Conservation (phyloP, 2,113 vertebrate species). For the Myotis davidii region DNA sequence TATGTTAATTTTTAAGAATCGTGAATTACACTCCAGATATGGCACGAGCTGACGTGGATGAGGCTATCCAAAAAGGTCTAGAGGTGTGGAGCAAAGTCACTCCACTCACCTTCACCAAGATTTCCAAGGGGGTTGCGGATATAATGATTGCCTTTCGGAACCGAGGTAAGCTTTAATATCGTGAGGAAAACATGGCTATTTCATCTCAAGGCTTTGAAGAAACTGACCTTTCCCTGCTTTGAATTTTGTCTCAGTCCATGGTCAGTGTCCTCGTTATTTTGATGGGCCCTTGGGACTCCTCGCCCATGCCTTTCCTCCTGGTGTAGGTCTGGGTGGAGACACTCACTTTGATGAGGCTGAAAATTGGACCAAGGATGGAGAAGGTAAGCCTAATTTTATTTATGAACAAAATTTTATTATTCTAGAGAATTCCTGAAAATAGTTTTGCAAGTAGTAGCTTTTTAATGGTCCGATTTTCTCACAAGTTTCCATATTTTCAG, state of each 20-base stretch:
- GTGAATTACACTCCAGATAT: conserved; percentile 88
- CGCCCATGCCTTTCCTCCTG: conserved; percentile 87
- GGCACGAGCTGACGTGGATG: conserved; percentile 81
- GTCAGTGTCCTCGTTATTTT: conserved; percentile 84
- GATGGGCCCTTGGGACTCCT: conserved; percentile 86
- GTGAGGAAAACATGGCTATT: background rate
- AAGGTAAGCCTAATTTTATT: conserved; percentile 76
- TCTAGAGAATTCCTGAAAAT: background rate
- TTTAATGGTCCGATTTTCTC: background rate
- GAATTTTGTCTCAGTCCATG: conserved; percentile 82
- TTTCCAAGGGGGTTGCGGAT: conserved; percentile 83
- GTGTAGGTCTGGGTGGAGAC: conserved; percentile 86
- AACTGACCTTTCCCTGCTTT: background rate
- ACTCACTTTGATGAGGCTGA: conserved; percentile 89
- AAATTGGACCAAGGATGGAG: conserved; percentile 83
- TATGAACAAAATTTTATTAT: background rate
- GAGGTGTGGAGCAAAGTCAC: conserved; percentile 86
- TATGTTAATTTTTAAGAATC: conserved; percentile 78
- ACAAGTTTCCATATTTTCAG: background rate
- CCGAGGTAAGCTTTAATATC: conserved; percentile 77
- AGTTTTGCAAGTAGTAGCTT: background rate
- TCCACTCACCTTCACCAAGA: conserved; percentile 81
- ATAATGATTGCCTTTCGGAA: conserved; percentile 87
- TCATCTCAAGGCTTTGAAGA: background rate
- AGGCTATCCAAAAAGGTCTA: conserved; percentile 82